Base-by-base conservation (phyloP, 2,888 invertebrate species). In the Lordiphosa fenestrarum region DNA sequence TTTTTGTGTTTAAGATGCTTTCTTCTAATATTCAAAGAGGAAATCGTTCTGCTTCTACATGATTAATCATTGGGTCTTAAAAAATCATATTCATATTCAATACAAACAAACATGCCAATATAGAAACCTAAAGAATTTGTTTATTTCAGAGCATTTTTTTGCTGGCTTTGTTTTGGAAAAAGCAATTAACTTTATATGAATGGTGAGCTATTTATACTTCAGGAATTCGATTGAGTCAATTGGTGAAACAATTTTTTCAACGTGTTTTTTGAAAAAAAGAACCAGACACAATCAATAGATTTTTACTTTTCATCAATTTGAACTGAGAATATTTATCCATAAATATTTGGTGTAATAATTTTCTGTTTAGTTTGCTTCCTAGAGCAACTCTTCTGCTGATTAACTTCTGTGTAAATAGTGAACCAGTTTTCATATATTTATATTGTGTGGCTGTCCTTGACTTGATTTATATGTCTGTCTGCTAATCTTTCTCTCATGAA, bases 241-340 rank as follows among this genome's bases (percentile, higher is more conserved):
- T 39, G 9, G 19, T 6, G 19, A 19, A 19, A 19, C 19, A 19
- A 19, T 19, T 19, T 19, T 19, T 25, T 5, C 30, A 23, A 19
- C 7, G 30, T 7, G 15, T n/a, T 36, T n/a, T 23, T 13, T n/a
- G 30, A 6, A 37, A 9, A 5, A 6, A n/a, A n/a, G n/a, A n/a
- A n/a, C n/a, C n/a, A n/a, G n/a, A n/a, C n/a, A 4, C 2, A 12
- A 35, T 21, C 21, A 4, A 60, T 15, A 38, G 36, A 38, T 49
- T 10, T 42, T 41, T 19, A 50, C 33, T 10, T 41, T 23, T 60
- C 60, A 60, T 4, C 50, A 42, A 60, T 60, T 3, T 23, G n/a
- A 5, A 23, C 4, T 23, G 6, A 23, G 4, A 2, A 23, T 23
- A 23, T 23, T 23, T 23, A 5, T 23, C 3, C 4, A 4, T 5